These are phyloP conservation scores for Pollenia angustigena DNA, from an alignment of 2,888 invertebrate species.

Conservation along the genomic window DNA sequence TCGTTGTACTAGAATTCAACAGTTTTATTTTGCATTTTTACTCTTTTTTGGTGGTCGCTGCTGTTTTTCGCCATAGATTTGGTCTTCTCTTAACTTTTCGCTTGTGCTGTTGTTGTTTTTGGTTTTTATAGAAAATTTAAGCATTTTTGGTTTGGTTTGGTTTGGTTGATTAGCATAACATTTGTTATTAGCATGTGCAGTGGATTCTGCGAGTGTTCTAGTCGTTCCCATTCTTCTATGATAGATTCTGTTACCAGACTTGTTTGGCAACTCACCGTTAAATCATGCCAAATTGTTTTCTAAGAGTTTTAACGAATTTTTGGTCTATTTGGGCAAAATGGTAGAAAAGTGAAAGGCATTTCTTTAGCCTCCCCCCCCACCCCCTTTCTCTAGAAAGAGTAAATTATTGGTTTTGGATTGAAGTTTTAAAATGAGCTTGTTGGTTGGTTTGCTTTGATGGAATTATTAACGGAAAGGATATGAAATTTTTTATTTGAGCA, in stretches of 20 bases:
- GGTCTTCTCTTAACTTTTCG: neutral
- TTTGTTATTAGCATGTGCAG: slow-evolving; percentile 61
- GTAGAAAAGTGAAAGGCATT: slow-evolving; percentile 48
- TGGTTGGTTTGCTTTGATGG: neutral
- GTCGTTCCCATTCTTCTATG: neutral
- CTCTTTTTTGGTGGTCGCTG: neutral
- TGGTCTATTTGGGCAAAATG: slow-evolving; percentile 33
- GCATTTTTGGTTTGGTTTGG: slow-evolving; percentile 32
- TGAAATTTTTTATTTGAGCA: neutral
- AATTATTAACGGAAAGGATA: neutral
- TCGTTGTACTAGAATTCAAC: slow-evolving; percentile 10
- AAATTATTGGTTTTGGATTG: slow-evolving; percentile 20
- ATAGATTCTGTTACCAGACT: neutral
- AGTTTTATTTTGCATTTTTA: slow-evolving; percentile 12
- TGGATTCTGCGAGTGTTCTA: slow-evolving; percentile 6
- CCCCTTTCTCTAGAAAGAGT: neutral
- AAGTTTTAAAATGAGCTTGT: neutral
- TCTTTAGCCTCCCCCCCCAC: no score
- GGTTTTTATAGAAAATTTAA: slow-evolving; percentile 44
- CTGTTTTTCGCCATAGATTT: neutral
- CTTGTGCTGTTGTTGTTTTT: neutral
- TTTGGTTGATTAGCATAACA: slow-evolving; percentile 67
- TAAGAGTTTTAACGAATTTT: slow-evolving; percentile 60
- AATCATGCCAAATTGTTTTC: slow-evolving; percentile 60
- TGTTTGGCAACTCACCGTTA: slow-evolving; percentile 30